Base-by-base conservation (phyloP, 2,888 invertebrate species). In the Ennomos erosarius region DNA sequence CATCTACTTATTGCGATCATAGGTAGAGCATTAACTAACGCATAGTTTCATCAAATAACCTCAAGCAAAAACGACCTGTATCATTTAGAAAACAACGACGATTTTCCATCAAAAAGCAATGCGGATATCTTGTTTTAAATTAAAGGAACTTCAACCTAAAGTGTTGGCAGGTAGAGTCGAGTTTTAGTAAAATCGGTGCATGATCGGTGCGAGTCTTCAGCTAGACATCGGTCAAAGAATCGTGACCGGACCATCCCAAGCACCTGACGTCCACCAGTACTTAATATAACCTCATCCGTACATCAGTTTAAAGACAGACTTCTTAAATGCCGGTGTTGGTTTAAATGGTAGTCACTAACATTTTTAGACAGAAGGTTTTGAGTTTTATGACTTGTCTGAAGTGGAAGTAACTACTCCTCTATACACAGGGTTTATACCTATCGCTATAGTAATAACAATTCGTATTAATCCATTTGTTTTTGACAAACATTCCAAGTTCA, bases 1-100 rank as follows among this genome's bases (percentile, higher is more conserved):
- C 90, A 85, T 91, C 90, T 89, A 90, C 92, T 91, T 91, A 92
- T 90, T 91, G 90, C 89, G 85, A 90, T 90, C 90, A 87, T 89
- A 90, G 88, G 82, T 87, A 85, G 83, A 86, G 82, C 87, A 90
- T 89, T 88, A 90, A 88, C 88, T 83, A 87, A 87, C 86, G 84
- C 80, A 75, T 64, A 78, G 84, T 81, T 84, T 81, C 82, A 79
- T 79, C 76, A 78, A 75, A 73, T 72, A 72, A 71, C 64, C 2
- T 9, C 60, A 59, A 39, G 0, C 48, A 10, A 84, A 75, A 76
- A 71, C 6, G 16, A 38, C n/a, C 50, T 47, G 13, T 44, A 47
- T 73, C 76, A 46, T 36, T 75, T 0, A 0, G 0, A 0, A 9
- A 0, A 0, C 0, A 65, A 49, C 69, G 69, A 67, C 39, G 1